Evolutionary conservation across 2,797 vertebrate species (phyloP).

Genomic region (Sebastes minor): DNA sequence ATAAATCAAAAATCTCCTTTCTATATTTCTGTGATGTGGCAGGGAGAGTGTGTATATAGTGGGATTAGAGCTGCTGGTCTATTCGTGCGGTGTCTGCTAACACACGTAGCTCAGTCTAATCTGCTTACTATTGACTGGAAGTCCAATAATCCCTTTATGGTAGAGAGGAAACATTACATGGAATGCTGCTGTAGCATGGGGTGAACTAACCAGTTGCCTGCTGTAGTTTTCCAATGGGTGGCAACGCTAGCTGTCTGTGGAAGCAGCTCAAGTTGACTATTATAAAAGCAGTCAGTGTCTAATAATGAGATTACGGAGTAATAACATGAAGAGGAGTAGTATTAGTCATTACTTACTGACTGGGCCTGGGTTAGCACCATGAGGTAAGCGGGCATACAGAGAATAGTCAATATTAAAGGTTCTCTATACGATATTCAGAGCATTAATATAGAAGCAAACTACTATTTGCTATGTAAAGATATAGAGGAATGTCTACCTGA

Average conservation of each 20-base stretch:
- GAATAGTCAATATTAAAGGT: not conserved
- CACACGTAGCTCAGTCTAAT: conserved; percentile 71
- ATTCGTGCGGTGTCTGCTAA: conserved; percentile 69
- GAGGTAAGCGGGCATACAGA: not conserved
- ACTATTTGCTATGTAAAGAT: too few species aligned
- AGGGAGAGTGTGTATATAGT: conserved; percentile 66
- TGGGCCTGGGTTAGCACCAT: not conserved
- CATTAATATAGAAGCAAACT: too few species aligned
- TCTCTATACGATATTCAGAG: too few species aligned
- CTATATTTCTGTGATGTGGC: conserved; percentile 47
- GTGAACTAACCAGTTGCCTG: conserved; percentile 39
- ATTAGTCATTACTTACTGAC: not conserved
- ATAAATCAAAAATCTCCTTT: conserved; percentile 39
- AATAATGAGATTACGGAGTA: conserved; percentile 9
- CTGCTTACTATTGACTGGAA: conserved; percentile 76
- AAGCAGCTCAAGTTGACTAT: conserved; percentile 1
- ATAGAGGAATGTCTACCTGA: too few species aligned
- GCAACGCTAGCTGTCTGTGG: not conserved
- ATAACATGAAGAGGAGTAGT: not conserved
- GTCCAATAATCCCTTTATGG: conserved; percentile 75
- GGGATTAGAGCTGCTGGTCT: conserved; percentile 69
- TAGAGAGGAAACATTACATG: conserved; percentile 69
- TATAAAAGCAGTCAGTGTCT: not conserved
- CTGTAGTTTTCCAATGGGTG: conserved; percentile 14
- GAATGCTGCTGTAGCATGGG: conserved; percentile 50